Conservation (phyloP, 2,113 vertebrate genomes). For the Sphyrna mokarran region DNA sequence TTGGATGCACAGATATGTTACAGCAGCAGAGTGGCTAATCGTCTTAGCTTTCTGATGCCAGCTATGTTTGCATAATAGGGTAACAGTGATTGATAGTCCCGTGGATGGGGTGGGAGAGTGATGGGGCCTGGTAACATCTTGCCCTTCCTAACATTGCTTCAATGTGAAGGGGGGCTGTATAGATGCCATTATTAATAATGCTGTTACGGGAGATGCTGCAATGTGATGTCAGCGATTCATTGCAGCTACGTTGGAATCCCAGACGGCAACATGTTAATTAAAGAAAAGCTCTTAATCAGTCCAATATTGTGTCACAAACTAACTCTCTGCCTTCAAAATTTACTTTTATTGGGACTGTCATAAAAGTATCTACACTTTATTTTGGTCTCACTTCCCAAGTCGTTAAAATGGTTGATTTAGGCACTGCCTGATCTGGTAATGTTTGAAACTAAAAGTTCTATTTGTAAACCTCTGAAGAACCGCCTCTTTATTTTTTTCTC, state of each 20-base stretch:
- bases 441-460: neutral
- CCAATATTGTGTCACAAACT: neutral
- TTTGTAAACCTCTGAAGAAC: neutral
- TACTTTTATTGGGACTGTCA: neutral
- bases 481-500: neutral
- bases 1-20: neutral
- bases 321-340: neutral
- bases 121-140: neutral
- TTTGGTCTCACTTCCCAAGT: neutral
- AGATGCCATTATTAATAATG: neutral
- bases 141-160: neutral
- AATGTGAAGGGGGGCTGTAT: neutral
- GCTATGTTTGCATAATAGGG: neutral
- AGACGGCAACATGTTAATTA: neutral
- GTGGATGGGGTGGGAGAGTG: neutral
- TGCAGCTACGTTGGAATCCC: no score
- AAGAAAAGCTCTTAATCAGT: neutral
- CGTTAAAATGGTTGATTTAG: neutral
- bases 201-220: neutral
- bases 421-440: neutral
- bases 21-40: neutral
- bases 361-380: neutral
- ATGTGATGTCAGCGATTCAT: neutral
- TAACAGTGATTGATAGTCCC: neutral
- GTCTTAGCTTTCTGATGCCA: neutral